Conservation (phyloP, 2,888 invertebrate species). For the Eumerus sabulonum region DNA sequence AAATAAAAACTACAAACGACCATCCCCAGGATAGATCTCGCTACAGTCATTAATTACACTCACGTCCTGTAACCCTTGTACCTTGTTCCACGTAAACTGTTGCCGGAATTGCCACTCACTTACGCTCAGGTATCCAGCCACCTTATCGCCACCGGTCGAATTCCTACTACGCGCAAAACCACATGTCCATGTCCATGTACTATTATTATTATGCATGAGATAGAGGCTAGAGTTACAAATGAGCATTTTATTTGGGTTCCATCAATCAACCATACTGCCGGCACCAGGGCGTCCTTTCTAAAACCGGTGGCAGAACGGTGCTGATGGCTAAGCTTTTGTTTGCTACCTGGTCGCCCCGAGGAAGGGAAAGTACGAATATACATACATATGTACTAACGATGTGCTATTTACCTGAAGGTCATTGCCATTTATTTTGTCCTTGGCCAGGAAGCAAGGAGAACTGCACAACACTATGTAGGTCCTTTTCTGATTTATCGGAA, state of each 20-base stretch:
- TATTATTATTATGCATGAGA: constrained; percentile 30
- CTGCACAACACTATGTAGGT: constrained; percentile 1
- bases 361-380: too few relatives aligned
- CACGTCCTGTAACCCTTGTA: too few relatives aligned
- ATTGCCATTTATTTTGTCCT: constrained; percentile 34
- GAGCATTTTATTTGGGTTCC: constrained; percentile 46
- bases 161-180: too few relatives aligned
- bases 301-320: neutral
- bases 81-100: too few relatives aligned
- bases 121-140: too few relatives aligned
- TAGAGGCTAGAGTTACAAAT: constrained; percentile 56
- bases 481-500: constrained; percentile 37
- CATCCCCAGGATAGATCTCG: too few relatives aligned
- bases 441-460: neutral
- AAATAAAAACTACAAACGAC: too few relatives aligned
- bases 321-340: neutral
- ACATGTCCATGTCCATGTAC: too few relatives aligned
- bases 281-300: constrained; percentile 20
- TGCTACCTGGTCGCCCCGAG: neutral
- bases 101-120: too few relatives aligned
- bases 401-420: constrained; percentile 57
- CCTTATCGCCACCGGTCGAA: too few relatives aligned
- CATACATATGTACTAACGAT: constrained; percentile 45
- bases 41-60: too few relatives aligned
- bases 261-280: constrained; percentile 55